Conservation (phyloP, 1,140 invertebrate species). For the Camponotus pennsylvanicus region DNA sequence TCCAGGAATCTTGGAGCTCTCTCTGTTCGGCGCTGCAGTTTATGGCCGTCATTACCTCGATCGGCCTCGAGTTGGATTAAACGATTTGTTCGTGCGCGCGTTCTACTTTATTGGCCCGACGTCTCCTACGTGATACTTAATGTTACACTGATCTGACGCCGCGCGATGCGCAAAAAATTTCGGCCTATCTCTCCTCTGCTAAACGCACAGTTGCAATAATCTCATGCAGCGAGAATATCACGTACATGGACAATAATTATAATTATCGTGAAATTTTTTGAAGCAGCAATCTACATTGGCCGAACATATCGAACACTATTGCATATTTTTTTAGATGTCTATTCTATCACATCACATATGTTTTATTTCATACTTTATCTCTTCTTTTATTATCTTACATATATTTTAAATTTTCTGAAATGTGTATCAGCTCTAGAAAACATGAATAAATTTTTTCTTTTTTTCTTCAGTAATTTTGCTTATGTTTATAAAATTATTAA, state of each 20-base stretch:
- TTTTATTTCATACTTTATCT: not conserved
- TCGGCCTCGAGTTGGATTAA: conserved; percentile 79
- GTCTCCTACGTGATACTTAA: conserved; percentile 62
- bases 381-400: not conserved
- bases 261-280: conserved; percentile 26
- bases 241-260: conserved; percentile 21
- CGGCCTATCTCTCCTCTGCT: not conserved
- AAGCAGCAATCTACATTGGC: not conserved
- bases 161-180: conserved; percentile 39
- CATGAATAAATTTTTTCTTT: no score
- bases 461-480: no score
- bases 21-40: conserved; percentile 74
- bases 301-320: not conserved
- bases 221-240: conserved; percentile 1
- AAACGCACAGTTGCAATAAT: conserved; percentile 30
- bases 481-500: no score
- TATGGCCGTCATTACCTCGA: conserved; percentile 83
- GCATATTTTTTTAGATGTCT: not conserved
- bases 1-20: conserved; percentile 66
- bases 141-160: conserved; percentile 43
- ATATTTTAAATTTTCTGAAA: not conserved
- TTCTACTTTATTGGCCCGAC: conserved; percentile 76
- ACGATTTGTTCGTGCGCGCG: conserved; percentile 80
- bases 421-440: no score
- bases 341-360: no score